Conservation (phyloP, 2,113 vertebrate species). For the Redunca redunca region DNA sequence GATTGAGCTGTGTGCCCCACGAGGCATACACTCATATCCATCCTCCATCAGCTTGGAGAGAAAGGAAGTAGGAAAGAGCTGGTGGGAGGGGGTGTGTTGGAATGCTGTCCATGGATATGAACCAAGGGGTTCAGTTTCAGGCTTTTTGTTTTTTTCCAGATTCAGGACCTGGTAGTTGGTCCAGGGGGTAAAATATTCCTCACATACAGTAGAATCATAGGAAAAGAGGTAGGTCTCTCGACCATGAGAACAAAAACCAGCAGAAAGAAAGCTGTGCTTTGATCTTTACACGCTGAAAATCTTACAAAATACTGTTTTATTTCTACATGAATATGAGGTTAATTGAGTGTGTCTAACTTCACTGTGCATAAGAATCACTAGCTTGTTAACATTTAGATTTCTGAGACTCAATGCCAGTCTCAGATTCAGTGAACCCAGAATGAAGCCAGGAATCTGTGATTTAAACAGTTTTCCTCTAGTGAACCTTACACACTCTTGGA, state of each 20-base stretch:
- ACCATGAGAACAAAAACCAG: neutral
- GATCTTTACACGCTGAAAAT: neutral
- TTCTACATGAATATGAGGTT: neutral
- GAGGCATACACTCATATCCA: no score
- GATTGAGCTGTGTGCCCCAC: neutral
- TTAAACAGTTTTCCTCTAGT: neutral
- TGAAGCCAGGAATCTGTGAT: neutral
- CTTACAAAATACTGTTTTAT: neutral
- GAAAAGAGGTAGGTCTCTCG: neutral
- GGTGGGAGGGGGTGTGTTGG: neutral
- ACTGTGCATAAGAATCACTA: neutral
- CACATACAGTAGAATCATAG: neutral
- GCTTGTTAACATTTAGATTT: neutral
- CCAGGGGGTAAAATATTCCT: neutral
- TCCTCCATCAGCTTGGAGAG: neutral
- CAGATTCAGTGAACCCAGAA: neutral
- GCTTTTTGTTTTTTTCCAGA: neutral
- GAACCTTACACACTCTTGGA: neutral
- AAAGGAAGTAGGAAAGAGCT: neutral
- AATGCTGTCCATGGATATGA: neutral
- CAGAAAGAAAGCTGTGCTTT: neutral
- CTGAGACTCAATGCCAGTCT: neutral
- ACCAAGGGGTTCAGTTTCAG: neutral
- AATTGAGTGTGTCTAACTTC: neutral
- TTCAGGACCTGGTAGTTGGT: neutral